Conservation (phyloP, 2,888 invertebrate genomes). For the Ceraclea dissimilis region DNA sequence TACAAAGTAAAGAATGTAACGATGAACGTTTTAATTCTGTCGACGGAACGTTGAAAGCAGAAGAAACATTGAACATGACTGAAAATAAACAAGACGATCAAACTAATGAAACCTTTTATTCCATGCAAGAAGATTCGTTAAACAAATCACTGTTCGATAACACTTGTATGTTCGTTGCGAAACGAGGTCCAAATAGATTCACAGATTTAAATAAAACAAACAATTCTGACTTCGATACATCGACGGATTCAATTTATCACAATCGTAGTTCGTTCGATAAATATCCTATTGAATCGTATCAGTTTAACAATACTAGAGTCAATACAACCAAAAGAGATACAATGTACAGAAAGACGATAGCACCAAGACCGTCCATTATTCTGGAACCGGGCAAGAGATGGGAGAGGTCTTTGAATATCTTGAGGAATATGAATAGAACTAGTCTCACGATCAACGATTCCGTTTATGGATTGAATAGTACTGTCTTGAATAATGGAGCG, state of each 20-base stretch:
- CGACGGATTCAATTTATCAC: not conserved
- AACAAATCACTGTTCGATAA: constrained; percentile 1
- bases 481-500: constrained; percentile 37
- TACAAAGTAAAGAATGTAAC: too few relatives aligned
- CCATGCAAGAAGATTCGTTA: not conserved
- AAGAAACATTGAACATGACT: too few relatives aligned
- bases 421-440: constrained; percentile 45
- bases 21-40: too few relatives aligned
- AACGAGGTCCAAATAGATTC: not conserved
- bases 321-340: not conserved
- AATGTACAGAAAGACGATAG: not conserved
- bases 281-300: not conserved
- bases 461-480: constrained; percentile 6
- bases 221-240: not conserved
- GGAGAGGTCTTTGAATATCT: constrained; percentile 56
- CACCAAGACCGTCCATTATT: constrained; percentile 4
- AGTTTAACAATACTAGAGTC: not conserved
- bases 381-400: constrained; percentile 61
- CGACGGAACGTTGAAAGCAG: too few relatives aligned
- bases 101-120: not conserved
- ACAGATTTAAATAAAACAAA: not conserved
- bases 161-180: constrained; percentile 2
- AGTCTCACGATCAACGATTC: constrained; percentile 33
- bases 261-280: not conserved
- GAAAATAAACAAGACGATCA: too few relatives aligned